Percentiles rank a stretch among this genome's conserved stretches.
These are phyloP conservation scores for Pelagia noctiluca DNA, from an alignment of 30 jellyfish, hydroid and myxozoan genomes.

Conservation along the genomic window DNA sequence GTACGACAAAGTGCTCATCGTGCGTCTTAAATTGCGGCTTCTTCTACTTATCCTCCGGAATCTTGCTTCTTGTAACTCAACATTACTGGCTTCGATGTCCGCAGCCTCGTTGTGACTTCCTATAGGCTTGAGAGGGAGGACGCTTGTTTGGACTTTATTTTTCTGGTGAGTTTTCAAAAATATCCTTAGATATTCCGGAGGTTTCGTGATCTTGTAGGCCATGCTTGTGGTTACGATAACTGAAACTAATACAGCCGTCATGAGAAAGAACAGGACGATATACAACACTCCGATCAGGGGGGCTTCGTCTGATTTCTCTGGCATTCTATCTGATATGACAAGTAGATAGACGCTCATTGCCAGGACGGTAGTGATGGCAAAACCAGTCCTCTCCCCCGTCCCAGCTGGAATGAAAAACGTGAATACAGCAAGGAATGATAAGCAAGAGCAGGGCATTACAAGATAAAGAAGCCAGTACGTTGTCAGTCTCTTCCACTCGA, in stretches of 20 bases:
- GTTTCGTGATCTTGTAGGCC: constrained; percentile 58
- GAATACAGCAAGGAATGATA: constrained; percentile 60
- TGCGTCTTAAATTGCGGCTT: constrained; percentile 5
- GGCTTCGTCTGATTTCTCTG: constrained; percentile 89
- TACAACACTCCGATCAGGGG: constrained; percentile 88
- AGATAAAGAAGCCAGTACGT: constrained; percentile 73
- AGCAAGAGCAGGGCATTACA: constrained; percentile 77
- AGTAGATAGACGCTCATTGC: constrained; percentile 87
- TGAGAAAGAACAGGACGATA: constrained; percentile 60
- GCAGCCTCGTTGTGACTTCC: background rate
- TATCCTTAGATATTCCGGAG: constrained; percentile 75
- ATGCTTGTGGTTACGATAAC: constrained; percentile 60
- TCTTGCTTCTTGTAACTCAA: background rate
- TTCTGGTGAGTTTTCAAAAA: constrained; percentile 19
- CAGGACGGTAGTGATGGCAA: constrained; percentile 84
- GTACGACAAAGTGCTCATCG: constrained; percentile 10
- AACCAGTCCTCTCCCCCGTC: constrained; percentile 92
- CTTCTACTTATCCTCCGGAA: background rate
- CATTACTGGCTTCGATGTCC: constrained; percentile 36
- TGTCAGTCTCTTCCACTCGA: constrained; percentile 59
- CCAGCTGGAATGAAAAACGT: constrained; percentile 87
- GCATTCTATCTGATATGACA: constrained; percentile 86
- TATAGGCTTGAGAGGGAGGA: background rate
- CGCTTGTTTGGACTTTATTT: background rate
- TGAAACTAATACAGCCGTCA: constrained; percentile 53